Percentiles rank a stretch among this genome's conserved stretches.
Conservation (phyloP, 2,113 vertebrate species). For the Corvus moneduloides region DNA sequence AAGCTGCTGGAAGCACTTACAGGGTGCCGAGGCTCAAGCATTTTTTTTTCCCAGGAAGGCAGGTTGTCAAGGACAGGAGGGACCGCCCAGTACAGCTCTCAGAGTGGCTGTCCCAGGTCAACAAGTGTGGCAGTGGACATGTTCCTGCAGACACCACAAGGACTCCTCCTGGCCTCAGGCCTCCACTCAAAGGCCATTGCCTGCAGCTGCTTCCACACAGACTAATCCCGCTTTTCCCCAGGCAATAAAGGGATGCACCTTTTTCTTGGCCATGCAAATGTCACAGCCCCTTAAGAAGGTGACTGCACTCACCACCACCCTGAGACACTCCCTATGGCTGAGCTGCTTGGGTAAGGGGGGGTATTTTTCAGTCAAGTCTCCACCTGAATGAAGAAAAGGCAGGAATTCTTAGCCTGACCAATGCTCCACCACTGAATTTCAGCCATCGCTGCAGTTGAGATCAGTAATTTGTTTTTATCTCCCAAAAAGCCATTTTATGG, state of each 20-base stretch:
- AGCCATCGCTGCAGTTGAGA: background rate
- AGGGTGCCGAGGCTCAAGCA: background rate
- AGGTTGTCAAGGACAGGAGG: background rate
- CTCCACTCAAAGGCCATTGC: background rate
- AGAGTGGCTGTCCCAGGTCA: rapidly evolving
- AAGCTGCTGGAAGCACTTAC: background rate
- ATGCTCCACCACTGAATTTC: background rate
- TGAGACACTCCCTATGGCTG: background rate
- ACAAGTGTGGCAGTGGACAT: background rate
- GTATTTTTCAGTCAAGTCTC: background rate
- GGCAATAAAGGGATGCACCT: rapidly evolving
- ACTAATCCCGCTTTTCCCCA: rapidly evolving
- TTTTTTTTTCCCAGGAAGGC: background rate
- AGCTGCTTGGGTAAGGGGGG: rapidly evolving
- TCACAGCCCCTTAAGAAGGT: background rate
- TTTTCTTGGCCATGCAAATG: background rate
- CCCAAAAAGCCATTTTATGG: background rate
- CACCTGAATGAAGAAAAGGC: background rate
- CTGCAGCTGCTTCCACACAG: background rate
- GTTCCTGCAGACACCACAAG: background rate
- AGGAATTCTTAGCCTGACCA: background rate
- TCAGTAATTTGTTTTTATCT: background rate
- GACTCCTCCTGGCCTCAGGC: background rate
- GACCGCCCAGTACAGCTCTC: rapidly evolving
- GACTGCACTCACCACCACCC: rapidly evolving